Evolutionary conservation across 2,797 vertebrate genomes (phyloP), one percentile per base, ranked within the genome.

Genomic region (Lagocephalus sceleratus): DNA sequence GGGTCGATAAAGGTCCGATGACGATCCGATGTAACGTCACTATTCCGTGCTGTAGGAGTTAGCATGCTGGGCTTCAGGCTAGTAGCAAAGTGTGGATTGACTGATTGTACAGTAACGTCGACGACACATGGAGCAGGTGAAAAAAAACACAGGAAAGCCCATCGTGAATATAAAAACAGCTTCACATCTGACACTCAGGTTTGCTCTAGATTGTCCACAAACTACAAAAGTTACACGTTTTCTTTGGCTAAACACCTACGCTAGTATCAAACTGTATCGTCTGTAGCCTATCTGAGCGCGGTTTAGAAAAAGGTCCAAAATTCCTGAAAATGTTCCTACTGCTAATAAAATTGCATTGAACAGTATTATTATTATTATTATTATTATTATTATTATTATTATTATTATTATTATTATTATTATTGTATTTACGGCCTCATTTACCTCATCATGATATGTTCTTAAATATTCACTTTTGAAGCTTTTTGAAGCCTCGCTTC

Each of bases 311-410:
- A 52, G 48, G 39, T 44, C 40, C 1, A 47, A 26, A 47, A 19
- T 66, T 44, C 21, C 32, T 57, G 66, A 82, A 84, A 84, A 79
- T 80, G 81, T 62, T 70, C 57, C 72, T 57, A 20, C 66, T 0
- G 16, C 62, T 56, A 59, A 62, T 73, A 76, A 74, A 75, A 64
- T 73, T 81, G 76, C 72, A 75, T 77, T 68, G 55, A 64, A 70
- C 51, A 48, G 38, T 23, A 21, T 54, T 52, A 51, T 67, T 29
- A 10, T 41, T n/a, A 15, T n/a, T 42, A 8, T 19, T 42, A 6
- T 19, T 42, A 6, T 35, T 35, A 6, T 35, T 35, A 2, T 35
- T 12, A 14, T 35, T 35, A 2, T 14, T 14, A 4, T 35, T 35
- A 35, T 35, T 10, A 35, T 14, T 35, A 12, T 35, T 35, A 6